phyloP scores from a whole-genome alignment of 1,140 invertebrate species.

The Lineus longissimus region DNA sequence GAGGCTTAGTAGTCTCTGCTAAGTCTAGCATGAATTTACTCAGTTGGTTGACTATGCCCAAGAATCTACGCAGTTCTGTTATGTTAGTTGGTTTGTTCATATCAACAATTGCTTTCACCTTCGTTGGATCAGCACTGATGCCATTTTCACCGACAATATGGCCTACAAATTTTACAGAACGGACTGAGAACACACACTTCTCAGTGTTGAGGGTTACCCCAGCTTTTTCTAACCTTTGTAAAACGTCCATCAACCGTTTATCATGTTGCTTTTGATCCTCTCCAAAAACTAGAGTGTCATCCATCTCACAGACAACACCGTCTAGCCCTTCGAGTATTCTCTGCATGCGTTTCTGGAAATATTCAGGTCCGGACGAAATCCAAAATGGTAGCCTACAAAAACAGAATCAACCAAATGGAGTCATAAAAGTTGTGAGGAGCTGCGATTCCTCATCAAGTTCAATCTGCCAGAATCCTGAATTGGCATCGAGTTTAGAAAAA shows the following conservation, averaged over 20 bases:
- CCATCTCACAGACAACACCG: neutral
- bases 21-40: constrained; percentile 26
- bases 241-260: neutral
- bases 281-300: neutral
- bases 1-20: constrained; percentile 9
- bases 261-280: neutral
- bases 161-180: constrained; percentile 5
- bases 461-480: neutral
- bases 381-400: neutral
- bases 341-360: neutral
- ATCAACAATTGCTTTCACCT: constrained; percentile 15
- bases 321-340: neutral
- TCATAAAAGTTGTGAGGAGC: neutral
- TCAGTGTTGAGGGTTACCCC: neutral
- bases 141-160: constrained; percentile 3
- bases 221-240: neutral
- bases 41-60: constrained; percentile 50
- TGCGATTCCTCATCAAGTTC: neutral
- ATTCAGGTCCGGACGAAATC: neutral
- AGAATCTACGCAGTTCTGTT: constrained; percentile 15
- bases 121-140: constrained; percentile 10
- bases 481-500: neutral
- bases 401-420: neutral
- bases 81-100: constrained; percentile 14
- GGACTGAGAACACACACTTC: constrained; percentile 6